phyloP scores from a whole-genome alignment of 1,140 invertebrate species.

The Agrypnia vestita region DNA sequence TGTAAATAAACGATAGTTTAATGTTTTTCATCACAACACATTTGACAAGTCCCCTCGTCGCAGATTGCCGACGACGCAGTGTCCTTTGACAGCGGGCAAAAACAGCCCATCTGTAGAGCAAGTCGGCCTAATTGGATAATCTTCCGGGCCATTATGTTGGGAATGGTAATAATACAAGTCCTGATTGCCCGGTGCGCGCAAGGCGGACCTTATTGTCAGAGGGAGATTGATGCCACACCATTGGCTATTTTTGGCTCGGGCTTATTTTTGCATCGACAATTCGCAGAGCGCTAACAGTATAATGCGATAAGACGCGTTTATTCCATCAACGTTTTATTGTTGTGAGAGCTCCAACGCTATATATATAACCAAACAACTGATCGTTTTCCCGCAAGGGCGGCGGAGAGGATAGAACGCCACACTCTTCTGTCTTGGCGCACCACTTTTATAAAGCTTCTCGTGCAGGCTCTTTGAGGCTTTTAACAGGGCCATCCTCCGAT shows the following conservation, averaged over 20 bases:
- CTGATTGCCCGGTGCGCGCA: not conserved
- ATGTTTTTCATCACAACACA: not conserved
- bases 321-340: too few relatives aligned
- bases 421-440: too few relatives aligned
- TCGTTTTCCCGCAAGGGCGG: too few relatives aligned
- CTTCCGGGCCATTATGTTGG: not conserved
- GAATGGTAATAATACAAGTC: not conserved
- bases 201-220: not conserved
- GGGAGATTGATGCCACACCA: not conserved
- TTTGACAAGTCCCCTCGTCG: not conserved
- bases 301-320: not conserved
- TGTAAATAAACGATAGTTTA: not conserved
- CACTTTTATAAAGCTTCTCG: too few relatives aligned
- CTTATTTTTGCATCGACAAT: not conserved
- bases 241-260: conserved; percentile 5
- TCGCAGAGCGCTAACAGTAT: not conserved
- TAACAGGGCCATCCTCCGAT: too few relatives aligned
- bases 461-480: too few relatives aligned
- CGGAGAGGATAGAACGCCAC: too few relatives aligned
- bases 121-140: conserved; percentile 21
- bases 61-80: not conserved
- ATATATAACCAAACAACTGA: too few relatives aligned
- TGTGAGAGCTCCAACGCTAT: too few relatives aligned
- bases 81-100: not conserved
- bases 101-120: not conserved